These are phyloP conservation scores for Drosophila lini DNA, from an alignment of 1,140 invertebrate species.

Conservation along the genomic window DNA sequence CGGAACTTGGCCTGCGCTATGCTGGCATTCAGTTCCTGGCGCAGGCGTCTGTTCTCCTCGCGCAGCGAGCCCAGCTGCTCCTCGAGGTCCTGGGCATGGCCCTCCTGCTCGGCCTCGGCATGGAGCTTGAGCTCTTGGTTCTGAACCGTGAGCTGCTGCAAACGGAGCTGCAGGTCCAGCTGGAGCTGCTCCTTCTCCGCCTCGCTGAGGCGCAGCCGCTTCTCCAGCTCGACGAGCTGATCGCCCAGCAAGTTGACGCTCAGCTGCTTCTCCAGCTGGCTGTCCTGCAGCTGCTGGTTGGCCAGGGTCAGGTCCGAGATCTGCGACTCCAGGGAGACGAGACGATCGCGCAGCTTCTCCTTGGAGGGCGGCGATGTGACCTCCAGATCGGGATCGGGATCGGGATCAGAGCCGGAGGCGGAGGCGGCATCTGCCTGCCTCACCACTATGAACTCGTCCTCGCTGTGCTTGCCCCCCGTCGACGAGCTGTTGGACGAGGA, in stretches of 20 bases:
- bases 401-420: conserved; percentile 29
- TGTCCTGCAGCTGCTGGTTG: conserved; percentile 73
- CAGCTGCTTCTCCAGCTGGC: conserved; percentile 86
- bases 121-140: conserved; percentile 75
- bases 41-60: conserved; percentile 60
- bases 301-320: conserved; percentile 79
- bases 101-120: conserved; percentile 75
- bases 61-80: conserved; percentile 62
- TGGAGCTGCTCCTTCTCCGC: conserved; percentile 74
- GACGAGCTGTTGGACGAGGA: conserved; percentile 77
- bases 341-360: conserved; percentile 84
- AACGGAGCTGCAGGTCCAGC: conserved; percentile 69
- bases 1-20: conserved; percentile 76
- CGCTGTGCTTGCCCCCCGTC: conserved; percentile 76
- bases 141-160: conserved; percentile 70
- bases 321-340: conserved; percentile 83
- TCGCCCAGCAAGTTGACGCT: conserved; percentile 85
- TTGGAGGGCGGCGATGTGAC: conserved; percentile 63
- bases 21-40: conserved; percentile 60
- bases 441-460: conserved; percentile 82
- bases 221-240: conserved; percentile 83
- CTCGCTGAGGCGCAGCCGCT: conserved; percentile 67
- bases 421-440: conserved; percentile 64
- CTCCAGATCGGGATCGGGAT: conserved; percentile 52
- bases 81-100: conserved; percentile 72